Base-by-base conservation (phyloP, 2,888 invertebrate species). In the Andrena minutula region DNA sequence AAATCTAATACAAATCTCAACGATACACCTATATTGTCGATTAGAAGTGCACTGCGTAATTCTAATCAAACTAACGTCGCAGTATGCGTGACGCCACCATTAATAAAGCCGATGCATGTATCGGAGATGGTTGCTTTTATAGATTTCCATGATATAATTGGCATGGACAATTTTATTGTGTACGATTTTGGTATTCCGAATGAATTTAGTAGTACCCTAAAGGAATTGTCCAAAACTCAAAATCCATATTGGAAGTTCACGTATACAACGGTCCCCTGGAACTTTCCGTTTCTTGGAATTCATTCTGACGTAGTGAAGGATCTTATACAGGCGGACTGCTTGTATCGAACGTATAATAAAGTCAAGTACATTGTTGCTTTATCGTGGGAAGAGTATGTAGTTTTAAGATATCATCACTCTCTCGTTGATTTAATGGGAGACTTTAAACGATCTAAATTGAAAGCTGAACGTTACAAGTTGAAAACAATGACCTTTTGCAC, bases 361-460 rank as follows among this genome's bases (percentile, higher is more conserved):
- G 95, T 95, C 0, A 94, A 95, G 77, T 92, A 92, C 74, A 90
- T 92, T 26, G 87, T 87, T 49, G 95, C 95, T 0, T 90, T 96
- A 49, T 95, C 96, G 0, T 96, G 96, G 95, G 95, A 96, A 88
- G 96, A 97, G 87, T 96, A 95, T 87, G 90, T 97, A 66, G 95
- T 96, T 47, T 95, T 96, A 2, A 94, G 95, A 82, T 94, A 95
- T 64, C 95, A 96, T 86, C 95, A 94, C 82, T 95, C 94, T 41
- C 91, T 96, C 0, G 94, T 94, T 82, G 95, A 95, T 68, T 93
- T 96, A 58, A 90, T 96, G 64, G 94, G 94, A 76, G 95, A 95
- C 82, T 94, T 95, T 84, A 95, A 95, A 89, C 89, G 92, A 93
- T 89, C 88, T 90, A 60, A 94, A 94, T 1, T 94, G 93, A 85